Base-by-base conservation (phyloP, 2,797 vertebrate species). In the Catharus ustulatus region DNA sequence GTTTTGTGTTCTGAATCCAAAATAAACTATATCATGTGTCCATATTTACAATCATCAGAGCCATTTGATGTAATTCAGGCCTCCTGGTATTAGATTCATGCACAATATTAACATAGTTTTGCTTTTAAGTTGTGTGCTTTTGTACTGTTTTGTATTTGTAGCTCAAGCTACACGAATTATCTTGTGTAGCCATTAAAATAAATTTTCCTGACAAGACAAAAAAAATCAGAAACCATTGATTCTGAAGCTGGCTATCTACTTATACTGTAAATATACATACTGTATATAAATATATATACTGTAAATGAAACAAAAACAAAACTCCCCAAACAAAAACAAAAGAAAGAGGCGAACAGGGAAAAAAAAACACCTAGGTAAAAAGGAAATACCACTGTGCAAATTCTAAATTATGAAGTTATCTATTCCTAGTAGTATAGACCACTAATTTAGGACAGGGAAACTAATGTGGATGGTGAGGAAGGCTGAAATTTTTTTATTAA, bases 31-130 rank as follows among this genome's bases (percentile, higher is more conserved):
- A 4, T 17, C 34, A 10, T 27, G 5, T 69, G 64, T 42, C 34
- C 0, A 0, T 67, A 19, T 43, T 68, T 61, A 27, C 17, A 20
- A 2, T 58, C 5, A 30, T 73, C 52, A 61, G 32, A 66, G 21
- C 16, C 8, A 10, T 30, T 58, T 57, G 17, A 63, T 67, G 18
- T 49, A 48, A 20, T 52, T 88, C 21, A 29, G 48, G 20, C 11
- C 15, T 68, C 32, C 15, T 52, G 3, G 6, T 73, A n/a, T 51
- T 58, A 38, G 13, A 15, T 27, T 49, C 2, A 3, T 32, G 4
- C 1, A 9, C 4, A 24, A 30, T 22, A n/a, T 51, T 58, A 43
- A 19, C 7, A 9, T 13, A 4, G 3, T 18, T 86, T 73, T 61
- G 13, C 17, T 61, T 69, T 77, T 62, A 30, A 13, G 10, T 57